Conservation (phyloP, 2,797 vertebrate species). For the Antrozous pallidus region DNA sequence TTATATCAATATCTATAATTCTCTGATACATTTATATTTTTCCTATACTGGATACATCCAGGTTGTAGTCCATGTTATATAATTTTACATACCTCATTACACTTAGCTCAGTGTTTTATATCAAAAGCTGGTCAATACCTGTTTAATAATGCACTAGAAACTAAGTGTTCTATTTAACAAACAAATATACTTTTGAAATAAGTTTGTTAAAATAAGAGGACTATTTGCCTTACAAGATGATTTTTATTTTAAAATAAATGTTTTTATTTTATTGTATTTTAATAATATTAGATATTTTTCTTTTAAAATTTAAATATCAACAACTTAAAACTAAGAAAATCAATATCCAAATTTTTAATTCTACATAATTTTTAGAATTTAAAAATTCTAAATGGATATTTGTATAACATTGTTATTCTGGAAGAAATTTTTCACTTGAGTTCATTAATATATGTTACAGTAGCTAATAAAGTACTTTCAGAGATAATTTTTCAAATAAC, state of each 20-base stretch:
- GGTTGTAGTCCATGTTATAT: neutral
- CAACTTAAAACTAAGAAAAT: neutral
- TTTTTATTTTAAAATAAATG: constrained; percentile 29
- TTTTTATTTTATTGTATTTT: neutral
- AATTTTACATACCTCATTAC: neutral
- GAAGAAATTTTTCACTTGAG: neutral
- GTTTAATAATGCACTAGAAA: neutral
- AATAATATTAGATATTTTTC: neutral
- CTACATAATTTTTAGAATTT: neutral
- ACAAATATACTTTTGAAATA: neutral
- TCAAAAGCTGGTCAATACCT: neutral
- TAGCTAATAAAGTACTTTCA: neutral
- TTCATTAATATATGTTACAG: neutral
- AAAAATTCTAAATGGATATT: neutral
- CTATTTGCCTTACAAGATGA: neutral
- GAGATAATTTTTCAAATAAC: neutral
- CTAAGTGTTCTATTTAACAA: neutral
- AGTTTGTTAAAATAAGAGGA: neutral
- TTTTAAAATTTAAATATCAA: neutral
- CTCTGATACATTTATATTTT: neutral
- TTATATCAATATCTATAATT: neutral
- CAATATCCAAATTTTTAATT: neutral
- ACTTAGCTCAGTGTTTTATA: neutral
- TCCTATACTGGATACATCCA: neutral
- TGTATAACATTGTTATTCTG: neutral